Percentiles rank a stretch among this genome's conserved stretches.
These are phyloP conservation scores for Tachypleus tridentatus DNA, from an alignment of 1,140 invertebrate species.

Conservation along the genomic window DNA sequence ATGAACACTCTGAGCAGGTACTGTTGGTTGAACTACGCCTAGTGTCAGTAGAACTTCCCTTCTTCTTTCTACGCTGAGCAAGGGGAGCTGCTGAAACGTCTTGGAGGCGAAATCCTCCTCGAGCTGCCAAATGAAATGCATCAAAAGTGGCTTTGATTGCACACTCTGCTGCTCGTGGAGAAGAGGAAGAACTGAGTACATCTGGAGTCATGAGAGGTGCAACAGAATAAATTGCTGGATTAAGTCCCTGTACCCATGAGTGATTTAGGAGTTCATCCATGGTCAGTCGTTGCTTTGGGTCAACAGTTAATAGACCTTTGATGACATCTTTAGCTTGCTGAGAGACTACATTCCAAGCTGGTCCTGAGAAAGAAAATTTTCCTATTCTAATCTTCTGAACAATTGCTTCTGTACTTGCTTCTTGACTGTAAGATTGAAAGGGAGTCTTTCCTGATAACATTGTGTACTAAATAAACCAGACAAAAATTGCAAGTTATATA, in stretches of 20 bases:
- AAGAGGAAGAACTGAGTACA: conserved; percentile 32
- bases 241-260: conserved; percentile 46
- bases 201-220: conserved; percentile 48
- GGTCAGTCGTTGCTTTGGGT: conserved; percentile 56
- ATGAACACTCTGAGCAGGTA: background rate
- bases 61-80: conserved; percentile 52
- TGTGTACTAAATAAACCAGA: conserved; percentile 47
- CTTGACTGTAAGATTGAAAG: conserved; percentile 53
- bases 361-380: conserved; percentile 55
- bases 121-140: conserved; percentile 55
- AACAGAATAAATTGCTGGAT: conserved; percentile 28
- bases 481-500: no score
- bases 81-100: conserved; percentile 54
- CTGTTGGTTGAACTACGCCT: conserved; percentile 9
- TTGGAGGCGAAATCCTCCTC: conserved; percentile 56
- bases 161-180: conserved; percentile 32
- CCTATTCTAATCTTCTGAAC: conserved; percentile 67
- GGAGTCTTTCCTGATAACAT: conserved; percentile 75
- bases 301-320: conserved; percentile 59
- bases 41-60: conserved; percentile 43
- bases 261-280: conserved; percentile 50
- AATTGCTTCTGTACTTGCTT: conserved; percentile 56
- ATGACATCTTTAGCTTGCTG: conserved; percentile 60
- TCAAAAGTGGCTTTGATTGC: conserved; percentile 46
- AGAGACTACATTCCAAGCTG: conserved; percentile 59